These are phyloP conservation scores for Caenorhabditis imperialis DNA, from an alignment of 2,888 invertebrate species.

Conservation along the genomic window DNA sequence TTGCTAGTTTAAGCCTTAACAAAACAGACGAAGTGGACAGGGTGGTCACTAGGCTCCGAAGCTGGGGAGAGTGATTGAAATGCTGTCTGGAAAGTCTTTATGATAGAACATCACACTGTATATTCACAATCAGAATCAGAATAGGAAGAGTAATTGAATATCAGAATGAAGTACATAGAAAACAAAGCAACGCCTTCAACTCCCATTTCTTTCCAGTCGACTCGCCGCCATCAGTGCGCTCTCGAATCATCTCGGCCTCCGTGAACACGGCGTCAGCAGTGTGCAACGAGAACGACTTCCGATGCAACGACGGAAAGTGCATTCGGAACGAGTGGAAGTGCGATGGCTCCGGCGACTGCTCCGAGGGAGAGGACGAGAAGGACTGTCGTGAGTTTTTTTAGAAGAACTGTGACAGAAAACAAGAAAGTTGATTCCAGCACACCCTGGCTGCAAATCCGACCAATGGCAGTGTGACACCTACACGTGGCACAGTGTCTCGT, in stretches of 20 bases:
- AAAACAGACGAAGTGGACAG: too few species aligned
- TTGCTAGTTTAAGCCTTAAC: too few species aligned
- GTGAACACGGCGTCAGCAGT: slow-evolving; percentile 59
- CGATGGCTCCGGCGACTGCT: slow-evolving; percentile 84
- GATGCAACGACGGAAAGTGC: slow-evolving; percentile 85
- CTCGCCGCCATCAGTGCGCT: slow-evolving; percentile 50
- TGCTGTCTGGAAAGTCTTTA: too few species aligned
- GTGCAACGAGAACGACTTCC: slow-evolving; percentile 78
- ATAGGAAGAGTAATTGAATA: too few species aligned
- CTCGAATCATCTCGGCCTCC: slow-evolving; percentile 55
- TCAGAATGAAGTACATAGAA: too few species aligned
- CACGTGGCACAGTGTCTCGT: slow-evolving; percentile 93
- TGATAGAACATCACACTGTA: too few species aligned
- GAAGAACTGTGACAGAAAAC: too few species aligned
- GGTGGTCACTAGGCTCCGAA: too few species aligned
- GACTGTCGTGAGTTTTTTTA: slow-evolving; percentile 75
- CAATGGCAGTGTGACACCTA: slow-evolving; percentile 93
- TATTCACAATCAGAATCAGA: too few species aligned
- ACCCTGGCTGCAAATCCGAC: slow-evolving; percentile 90
- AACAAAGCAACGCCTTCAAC: background rate
- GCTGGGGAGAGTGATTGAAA: too few species aligned
- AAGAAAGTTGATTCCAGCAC: too few species aligned
- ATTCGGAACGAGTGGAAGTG: slow-evolving; percentile 83
- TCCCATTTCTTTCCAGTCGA: slow-evolving; percentile 39
- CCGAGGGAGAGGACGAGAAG: slow-evolving; percentile 76